These are phyloP conservation scores for Ceratina japonica DNA, from an alignment of 1,140 invertebrate species.

Conservation along the genomic window DNA sequence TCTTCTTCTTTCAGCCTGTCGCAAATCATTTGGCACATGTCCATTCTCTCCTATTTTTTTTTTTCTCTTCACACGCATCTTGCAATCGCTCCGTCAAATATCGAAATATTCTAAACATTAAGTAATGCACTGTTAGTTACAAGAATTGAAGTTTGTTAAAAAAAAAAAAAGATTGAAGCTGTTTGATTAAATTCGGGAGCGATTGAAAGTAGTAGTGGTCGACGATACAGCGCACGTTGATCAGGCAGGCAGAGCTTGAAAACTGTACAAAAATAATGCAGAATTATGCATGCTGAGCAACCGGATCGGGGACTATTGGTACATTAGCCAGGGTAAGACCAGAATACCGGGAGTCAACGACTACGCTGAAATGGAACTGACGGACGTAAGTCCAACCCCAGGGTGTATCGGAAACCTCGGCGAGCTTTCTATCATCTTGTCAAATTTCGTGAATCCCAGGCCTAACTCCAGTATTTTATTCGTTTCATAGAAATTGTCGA, in stretches of 20 bases:
- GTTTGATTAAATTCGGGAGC: constrained; percentile 4
- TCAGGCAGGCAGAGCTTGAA: constrained; percentile 19
- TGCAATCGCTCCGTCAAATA: constrained; percentile 15
- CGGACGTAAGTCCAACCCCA: constrained; percentile 91
- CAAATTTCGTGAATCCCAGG: constrained; percentile 13
- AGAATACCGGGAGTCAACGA: constrained; percentile 97
- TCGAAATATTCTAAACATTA: background rate
- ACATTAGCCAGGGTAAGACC: constrained; percentile 94
- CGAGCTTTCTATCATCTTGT: constrained; percentile 53
- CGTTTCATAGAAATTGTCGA: no score
- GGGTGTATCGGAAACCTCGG: constrained; percentile 52
- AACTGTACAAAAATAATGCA: constrained; percentile 75
- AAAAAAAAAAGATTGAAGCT: background rate
- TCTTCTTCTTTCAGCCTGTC: constrained; percentile 51
- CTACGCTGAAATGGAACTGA: constrained; percentile 92
- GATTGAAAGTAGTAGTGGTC: constrained; percentile 32
- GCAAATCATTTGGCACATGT: constrained; percentile 51
- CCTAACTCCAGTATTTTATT: no score
- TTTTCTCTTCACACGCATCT: background rate
- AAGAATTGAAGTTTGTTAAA: background rate
- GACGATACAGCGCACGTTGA: constrained; percentile 35
- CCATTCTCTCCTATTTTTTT: constrained; percentile 1
- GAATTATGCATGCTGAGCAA: constrained; percentile 91
- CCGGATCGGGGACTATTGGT: constrained; percentile 91
- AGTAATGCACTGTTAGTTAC: background rate